Evolutionary conservation across 2,888 invertebrate species (phyloP).

Genomic region (Agrenia bidenticulata): DNA sequence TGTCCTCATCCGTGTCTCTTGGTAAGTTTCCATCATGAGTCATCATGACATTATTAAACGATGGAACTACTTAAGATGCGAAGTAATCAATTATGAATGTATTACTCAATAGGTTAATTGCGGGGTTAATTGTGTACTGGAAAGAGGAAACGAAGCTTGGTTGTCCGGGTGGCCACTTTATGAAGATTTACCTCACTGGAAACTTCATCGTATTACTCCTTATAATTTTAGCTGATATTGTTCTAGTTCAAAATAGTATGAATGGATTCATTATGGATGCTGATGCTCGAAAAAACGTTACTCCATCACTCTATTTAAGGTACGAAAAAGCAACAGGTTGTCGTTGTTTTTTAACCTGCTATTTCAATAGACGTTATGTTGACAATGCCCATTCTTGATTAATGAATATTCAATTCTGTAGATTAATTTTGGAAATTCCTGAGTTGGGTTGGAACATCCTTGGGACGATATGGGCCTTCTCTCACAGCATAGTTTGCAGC

Average conservation of each 20-base stretch:
- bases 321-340: slow-evolving; percentile 27
- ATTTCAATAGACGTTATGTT: no score
- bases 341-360: no score
- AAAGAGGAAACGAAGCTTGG: slow-evolving; percentile 56
- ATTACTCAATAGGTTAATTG: slow-evolving; percentile 44
- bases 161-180: slow-evolving; percentile 72
- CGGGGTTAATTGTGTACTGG: slow-evolving; percentile 51
- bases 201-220: slow-evolving; percentile 55
- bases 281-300: slow-evolving; percentile 47
- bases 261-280: slow-evolving; percentile 53
- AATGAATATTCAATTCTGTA: slow-evolving; percentile 54
- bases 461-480: slow-evolving; percentile 80
- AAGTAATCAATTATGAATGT: no score
- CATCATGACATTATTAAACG: no score
- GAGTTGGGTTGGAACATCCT: slow-evolving; percentile 77
- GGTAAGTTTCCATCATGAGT: slow-evolving; percentile 59
- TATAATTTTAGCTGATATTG: slow-evolving; percentile 56
- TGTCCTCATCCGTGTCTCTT: slow-evolving; percentile 57
- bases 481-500: slow-evolving; percentile 66
- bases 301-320: slow-evolving; percentile 51
- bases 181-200: slow-evolving; percentile 72
- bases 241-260: slow-evolving; percentile 55
- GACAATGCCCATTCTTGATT: not conserved
- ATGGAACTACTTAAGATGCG: no score
- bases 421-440: slow-evolving; percentile 72